A percentile compares a stretch with the other conserved stretches of the same genome.
Evolutionary conservation across 53 echinoderm and acorn worm species (phyloP).

Genomic region (Arbacia lixula): DNA sequence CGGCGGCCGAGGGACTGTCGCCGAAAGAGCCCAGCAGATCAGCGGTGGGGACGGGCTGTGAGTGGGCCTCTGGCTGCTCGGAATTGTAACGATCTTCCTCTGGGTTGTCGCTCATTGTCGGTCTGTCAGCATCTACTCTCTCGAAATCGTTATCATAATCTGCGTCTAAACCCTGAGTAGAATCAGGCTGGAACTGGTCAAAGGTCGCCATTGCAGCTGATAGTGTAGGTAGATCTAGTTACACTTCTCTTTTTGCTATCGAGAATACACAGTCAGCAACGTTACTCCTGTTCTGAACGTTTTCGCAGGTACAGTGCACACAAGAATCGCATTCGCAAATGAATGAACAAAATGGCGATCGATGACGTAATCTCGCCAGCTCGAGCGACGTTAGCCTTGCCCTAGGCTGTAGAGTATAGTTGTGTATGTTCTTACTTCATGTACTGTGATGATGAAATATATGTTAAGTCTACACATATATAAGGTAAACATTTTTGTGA

Average conservation of each 20-base stretch:
- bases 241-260: not conserved
- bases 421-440: no score
- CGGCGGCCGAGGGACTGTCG: not conserved
- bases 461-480: no score
- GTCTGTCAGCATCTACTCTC: slow-evolving; percentile 81
- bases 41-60: slow-evolving; percentile 39
- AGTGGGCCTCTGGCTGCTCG: slow-evolving; percentile 53
- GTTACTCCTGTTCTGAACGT: no score
- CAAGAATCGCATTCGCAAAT: not conserved
- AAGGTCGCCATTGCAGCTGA: slow-evolving; percentile 39
- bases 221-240: not conserved
- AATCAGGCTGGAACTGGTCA: slow-evolving; percentile 57
- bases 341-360: slow-evolving; percentile 43
- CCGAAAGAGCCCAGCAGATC: slow-evolving; percentile 54
- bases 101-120: slow-evolving; percentile 54
- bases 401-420: no score
- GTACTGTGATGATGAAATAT: no score
- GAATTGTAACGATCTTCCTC: slow-evolving; percentile 49
- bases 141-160: slow-evolving; percentile 91
- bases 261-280: not conserved
- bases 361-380: slow-evolving; percentile 51
- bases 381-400: no score
- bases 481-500: no score
- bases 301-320: slow-evolving; percentile 5
- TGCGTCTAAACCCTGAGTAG: slow-evolving; percentile 54